phyloP scores from a whole-genome alignment of 2,888 invertebrate species.

The Caenorhabditis sp. region DNA sequence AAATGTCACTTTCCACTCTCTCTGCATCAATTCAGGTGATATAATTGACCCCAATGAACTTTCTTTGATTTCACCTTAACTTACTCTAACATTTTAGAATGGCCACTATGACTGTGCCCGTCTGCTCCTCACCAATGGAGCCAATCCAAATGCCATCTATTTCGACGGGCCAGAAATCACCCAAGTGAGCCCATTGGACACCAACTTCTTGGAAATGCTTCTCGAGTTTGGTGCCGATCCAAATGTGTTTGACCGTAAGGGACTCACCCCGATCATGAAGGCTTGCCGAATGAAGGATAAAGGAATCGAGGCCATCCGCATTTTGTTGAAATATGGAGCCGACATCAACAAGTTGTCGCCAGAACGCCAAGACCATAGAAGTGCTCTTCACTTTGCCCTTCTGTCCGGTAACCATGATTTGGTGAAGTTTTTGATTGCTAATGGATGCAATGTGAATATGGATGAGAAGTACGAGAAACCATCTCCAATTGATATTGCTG shows the following conservation, averaged over 20 bases:
- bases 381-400: slow-evolving; percentile 93
- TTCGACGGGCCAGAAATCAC: slow-evolving; percentile 88
- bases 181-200: slow-evolving; percentile 88
- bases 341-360: slow-evolving; percentile 91
- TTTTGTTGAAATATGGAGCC: slow-evolving; percentile 87
- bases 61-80: neutral
- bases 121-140: slow-evolving; percentile 90
- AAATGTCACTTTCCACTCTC: neutral
- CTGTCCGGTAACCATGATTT: slow-evolving; percentile 88
- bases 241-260: slow-evolving; percentile 91
- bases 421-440: slow-evolving; percentile 88
- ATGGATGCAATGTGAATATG: slow-evolving; percentile 89
- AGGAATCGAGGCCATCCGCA: slow-evolving; percentile 86
- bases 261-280: slow-evolving; percentile 93
- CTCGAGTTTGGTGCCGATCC: slow-evolving; percentile 92
- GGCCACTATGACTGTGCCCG: slow-evolving; percentile 85
- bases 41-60: neutral
- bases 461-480: slow-evolving; percentile 87
- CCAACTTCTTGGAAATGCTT: slow-evolving; percentile 89
- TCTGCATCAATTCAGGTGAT: slow-evolving; percentile 6
- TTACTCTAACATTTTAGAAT: slow-evolving; percentile 61
- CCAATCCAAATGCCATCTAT: slow-evolving; percentile 91
- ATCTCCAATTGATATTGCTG: slow-evolving; percentile 91
- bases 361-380: slow-evolving; percentile 91
- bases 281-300: slow-evolving; percentile 90